These are phyloP conservation scores for Lepidurus couesii DNA, from an alignment of 1,140 invertebrate genomes.

Conservation along the genomic window DNA sequence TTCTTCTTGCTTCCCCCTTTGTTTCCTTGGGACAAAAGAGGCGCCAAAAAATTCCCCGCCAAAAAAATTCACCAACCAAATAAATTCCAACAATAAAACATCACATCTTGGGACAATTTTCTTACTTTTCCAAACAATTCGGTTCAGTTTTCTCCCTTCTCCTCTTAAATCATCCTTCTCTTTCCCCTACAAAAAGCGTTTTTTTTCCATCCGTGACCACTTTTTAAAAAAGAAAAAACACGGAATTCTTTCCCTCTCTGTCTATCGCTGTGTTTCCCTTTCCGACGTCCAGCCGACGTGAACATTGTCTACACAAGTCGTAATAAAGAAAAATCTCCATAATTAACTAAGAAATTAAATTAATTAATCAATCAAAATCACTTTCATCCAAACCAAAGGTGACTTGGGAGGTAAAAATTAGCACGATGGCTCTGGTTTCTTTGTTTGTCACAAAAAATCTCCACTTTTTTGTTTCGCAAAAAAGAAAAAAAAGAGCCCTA, in stretches of 20 bases:
- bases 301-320: neutral
- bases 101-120: conserved; percentile 11
- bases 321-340: neutral
- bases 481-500: neutral
- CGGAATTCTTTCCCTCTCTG: no score
- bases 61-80: neutral
- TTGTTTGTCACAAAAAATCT: neutral
- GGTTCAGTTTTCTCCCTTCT: neutral
- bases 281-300: no score
- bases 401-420: neutral
- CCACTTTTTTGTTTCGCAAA: neutral
- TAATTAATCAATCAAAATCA: neutral
- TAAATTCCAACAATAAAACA: neutral
- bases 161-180: neutral
- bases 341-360: no score
- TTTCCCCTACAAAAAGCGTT: neutral
- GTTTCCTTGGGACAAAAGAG: neutral
- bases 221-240: neutral
- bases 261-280: no score
- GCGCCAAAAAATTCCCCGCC: neutral
- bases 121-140: neutral
- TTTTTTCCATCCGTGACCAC: neutral
- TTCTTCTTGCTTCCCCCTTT: neutral
- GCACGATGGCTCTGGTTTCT: neutral
- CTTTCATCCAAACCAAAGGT: neutral